A percentile compares a stretch with the other conserved stretches of the same genome.
Evolutionary conservation across 2,888 invertebrate species (phyloP).

Genomic region (Ennomos erosarius): DNA sequence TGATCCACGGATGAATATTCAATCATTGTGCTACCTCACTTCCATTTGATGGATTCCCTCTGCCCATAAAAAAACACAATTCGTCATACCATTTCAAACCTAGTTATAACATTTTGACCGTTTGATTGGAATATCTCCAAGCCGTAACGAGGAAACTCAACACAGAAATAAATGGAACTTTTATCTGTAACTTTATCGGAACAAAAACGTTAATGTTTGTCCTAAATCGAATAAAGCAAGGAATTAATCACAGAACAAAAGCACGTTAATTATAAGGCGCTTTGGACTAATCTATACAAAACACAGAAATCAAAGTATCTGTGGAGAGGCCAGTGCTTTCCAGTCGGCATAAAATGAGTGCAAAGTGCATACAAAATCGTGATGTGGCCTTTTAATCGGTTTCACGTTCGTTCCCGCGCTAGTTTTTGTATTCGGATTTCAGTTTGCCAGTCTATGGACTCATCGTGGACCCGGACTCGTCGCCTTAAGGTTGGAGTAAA

Average conservation of each 20-base stretch:
- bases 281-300: slow-evolving; percentile 71
- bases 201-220: slow-evolving; percentile 40
- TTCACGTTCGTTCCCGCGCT: slow-evolving; percentile 81
- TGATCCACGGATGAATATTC: slow-evolving; percentile 84
- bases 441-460: slow-evolving; percentile 76
- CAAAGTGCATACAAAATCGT: slow-evolving; percentile 85
- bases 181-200: slow-evolving; percentile 40
- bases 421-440: slow-evolving; percentile 83
- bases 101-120: slow-evolving; percentile 51
- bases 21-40: slow-evolving; percentile 77
- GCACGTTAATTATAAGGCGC: slow-evolving; percentile 76
- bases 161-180: slow-evolving; percentile 26
- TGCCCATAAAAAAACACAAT: slow-evolving; percentile 57
- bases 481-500: slow-evolving; percentile 51
- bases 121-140: slow-evolving; percentile 43
- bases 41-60: slow-evolving; percentile 64
- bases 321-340: slow-evolving; percentile 65
- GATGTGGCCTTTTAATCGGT: slow-evolving; percentile 85
- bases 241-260: slow-evolving; percentile 58
- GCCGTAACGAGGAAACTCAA: slow-evolving; percentile 31
- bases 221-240: slow-evolving; percentile 45
- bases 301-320: slow-evolving; percentile 73
- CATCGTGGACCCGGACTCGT: slow-evolving; percentile 60
- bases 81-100: slow-evolving; percentile 59
- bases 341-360: slow-evolving; percentile 77